phyloP scores from a whole-genome alignment of 23 tunicate genomes.

The Halocynthia aurantium region DNA sequence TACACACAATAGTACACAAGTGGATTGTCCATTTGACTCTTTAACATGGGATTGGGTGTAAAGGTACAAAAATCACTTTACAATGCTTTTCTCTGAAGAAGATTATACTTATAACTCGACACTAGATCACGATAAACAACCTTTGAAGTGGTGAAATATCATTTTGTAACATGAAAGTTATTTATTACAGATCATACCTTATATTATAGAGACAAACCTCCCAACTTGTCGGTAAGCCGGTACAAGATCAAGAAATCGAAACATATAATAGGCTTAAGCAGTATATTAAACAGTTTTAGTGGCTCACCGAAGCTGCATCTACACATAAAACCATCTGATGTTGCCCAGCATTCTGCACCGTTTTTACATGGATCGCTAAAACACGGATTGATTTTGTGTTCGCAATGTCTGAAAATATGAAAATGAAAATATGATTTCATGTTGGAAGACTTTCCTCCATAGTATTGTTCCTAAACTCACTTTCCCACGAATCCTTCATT shows the following conservation, averaged over 20 bases:
- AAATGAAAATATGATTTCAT: not conserved
- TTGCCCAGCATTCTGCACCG: constrained; percentile 4
- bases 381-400: constrained; percentile 4
- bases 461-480: constrained; percentile 1
- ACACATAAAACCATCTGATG: constrained; percentile 8
- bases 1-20: too few species aligned
- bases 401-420: constrained; percentile 15
- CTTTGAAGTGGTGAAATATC: too few species aligned
- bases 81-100: too few species aligned
- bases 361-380: constrained; percentile 5
- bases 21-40: too few species aligned
- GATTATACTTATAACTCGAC: too few species aligned
- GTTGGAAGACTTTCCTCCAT: not conserved
- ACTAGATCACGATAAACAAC: too few species aligned
- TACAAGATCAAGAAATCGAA: not conserved
- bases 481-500: constrained; percentile 5
- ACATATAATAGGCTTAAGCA: not conserved
- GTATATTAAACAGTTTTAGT: not conserved
- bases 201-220: too few species aligned
- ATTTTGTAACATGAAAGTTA: too few species aligned
- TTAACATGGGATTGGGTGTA: too few species aligned
- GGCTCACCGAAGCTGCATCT: not conserved
- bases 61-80: too few species aligned
- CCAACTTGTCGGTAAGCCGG: too few species aligned
- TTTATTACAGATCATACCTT: too few species aligned